Percentiles rank a stretch among this genome's conserved stretches.
Conservation (phyloP, 2,888 invertebrate genomes). For the Eupithecia subfuscata region DNA sequence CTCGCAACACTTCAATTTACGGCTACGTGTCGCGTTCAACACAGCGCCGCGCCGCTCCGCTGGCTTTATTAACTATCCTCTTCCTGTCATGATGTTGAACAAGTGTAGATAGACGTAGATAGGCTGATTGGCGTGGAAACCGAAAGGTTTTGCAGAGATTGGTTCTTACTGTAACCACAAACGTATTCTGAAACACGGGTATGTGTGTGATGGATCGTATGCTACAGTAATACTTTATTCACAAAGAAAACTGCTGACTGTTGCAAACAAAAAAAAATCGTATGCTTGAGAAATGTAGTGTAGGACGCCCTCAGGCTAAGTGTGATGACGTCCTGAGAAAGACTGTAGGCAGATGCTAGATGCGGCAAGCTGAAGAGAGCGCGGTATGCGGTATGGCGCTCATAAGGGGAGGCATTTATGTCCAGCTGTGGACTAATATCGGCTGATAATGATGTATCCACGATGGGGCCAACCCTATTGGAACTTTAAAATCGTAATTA, state of each 20-base stretch:
- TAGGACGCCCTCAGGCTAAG: too few relatives aligned
- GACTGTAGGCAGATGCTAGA: too few relatives aligned
- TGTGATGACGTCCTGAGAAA: too few relatives aligned
- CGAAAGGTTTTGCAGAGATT: conserved; percentile 10
- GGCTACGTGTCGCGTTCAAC: conserved; percentile 48
- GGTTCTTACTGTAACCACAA: background rate
- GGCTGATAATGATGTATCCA: too few relatives aligned
- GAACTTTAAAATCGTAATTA: background rate
- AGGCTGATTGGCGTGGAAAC: conserved; percentile 17
- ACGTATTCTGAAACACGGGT: background rate
- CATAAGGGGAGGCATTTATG: too few relatives aligned
- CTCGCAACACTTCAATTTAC: conserved; percentile 22
- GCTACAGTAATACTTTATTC: too few relatives aligned
- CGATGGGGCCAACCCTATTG: background rate
- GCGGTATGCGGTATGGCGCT: too few relatives aligned
- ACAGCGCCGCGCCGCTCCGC: conserved; percentile 51
- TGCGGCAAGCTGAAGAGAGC: too few relatives aligned
- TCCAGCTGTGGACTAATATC: too few relatives aligned
- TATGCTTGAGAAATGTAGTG: too few relatives aligned
- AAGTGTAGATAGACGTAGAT: conserved; percentile 28
- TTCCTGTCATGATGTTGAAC: conserved; percentile 49
- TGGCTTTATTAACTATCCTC: conserved; percentile 54
- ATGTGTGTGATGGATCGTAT: background rate
- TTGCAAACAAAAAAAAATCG: too few relatives aligned
- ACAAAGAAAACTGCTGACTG: too few relatives aligned